These are phyloP conservation scores for Euzophera pinguis DNA, from an alignment of 2,888 invertebrate genomes.

Conservation along the genomic window DNA sequence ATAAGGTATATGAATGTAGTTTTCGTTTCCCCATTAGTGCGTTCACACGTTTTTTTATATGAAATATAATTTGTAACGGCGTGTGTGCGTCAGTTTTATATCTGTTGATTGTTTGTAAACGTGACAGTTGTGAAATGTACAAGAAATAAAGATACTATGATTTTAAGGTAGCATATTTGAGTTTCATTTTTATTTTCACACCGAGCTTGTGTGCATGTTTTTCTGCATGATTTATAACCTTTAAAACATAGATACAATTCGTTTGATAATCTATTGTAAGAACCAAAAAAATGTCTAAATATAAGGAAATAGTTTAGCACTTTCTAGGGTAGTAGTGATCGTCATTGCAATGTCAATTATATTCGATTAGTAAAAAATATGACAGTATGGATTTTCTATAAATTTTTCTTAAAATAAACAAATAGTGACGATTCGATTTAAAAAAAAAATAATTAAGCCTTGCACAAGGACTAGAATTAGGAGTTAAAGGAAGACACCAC, in stretches of 20 bases:
- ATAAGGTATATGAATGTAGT: constrained; percentile 17
- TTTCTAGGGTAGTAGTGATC: constrained; percentile 74
- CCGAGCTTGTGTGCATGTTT: constrained; percentile 64
- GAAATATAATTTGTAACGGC: constrained; percentile 11
- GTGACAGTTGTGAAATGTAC: constrained; percentile 71
- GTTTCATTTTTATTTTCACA: constrained; percentile 59
- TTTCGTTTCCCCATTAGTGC: constrained; percentile 22
- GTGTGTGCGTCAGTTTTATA: constrained; percentile 23
- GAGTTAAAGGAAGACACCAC: constrained; percentile 35
- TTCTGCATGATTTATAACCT: constrained; percentile 45
- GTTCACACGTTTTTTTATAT: constrained; percentile 8
- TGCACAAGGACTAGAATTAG: constrained; percentile 44
- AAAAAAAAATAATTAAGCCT: constrained; percentile 32
- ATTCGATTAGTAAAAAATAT: constrained; percentile 72
- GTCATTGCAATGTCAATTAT: constrained; percentile 79
- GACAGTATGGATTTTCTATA: constrained; percentile 71
- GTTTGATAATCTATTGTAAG: constrained; percentile 50
- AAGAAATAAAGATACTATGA: constrained; percentile 68
- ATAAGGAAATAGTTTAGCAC: constrained; percentile 73
- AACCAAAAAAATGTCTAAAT: constrained; percentile 63
- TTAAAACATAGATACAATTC: constrained; percentile 24
- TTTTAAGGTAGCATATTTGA: constrained; percentile 60
- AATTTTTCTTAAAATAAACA: constrained; percentile 50
- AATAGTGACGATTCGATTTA: constrained; percentile 40
- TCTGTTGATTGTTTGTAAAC: constrained; percentile 62